Base-by-base conservation (phyloP, 1,140 invertebrate genomes). In the Trachymyrmex cornetzi region DNA sequence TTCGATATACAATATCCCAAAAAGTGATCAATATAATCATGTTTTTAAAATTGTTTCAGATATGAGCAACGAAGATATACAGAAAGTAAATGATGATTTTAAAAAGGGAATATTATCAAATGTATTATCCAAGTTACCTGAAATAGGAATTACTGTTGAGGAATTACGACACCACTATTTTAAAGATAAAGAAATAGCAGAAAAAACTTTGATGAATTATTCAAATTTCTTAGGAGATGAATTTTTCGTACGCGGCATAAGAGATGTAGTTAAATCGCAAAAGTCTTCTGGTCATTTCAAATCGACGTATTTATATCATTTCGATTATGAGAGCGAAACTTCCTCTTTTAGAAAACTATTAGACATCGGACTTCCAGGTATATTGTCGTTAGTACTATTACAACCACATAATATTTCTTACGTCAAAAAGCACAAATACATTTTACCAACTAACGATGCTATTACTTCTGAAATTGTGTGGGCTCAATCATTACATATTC, bases 271-370 rank as follows among this genome's bases (percentile, higher is more conserved):
- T 12, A 85, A 95, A 88, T 93, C 9, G 19, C 95, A 96, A 19
- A 85, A 92, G 0, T 93, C 27, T 88, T 85, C 64, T 88, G 85
- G 3, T 38, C 84, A 1, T 82, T 89, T 24, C 92, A 53, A 34
- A 14, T n/a, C 95, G 0, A 93, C 95, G 3, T 97, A 95, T 82
- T 91, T 96, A 50, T 96, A 96, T 77, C 91, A 93, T 96, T 92
- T 93, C 94, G 53, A 69, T 48, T 95, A 94, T 57, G 91, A 94
- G 2, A 74, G 44, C 14, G 71, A 72, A 44, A 4, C 48, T 0
- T 91, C 90, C 0, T 4, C 84, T 0, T 61, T 77, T 9, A 92
- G 89, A 71, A 34, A 1, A 0, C 0, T 61, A 0, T 16, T 89
- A 0, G 24, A 89, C 7, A 27, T 90, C 0, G 22, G 66, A 11